Evolutionary conservation across 92 coral and sea anemone species (phyloP), one percentile per base, ranked within the genome.

Genomic region (Zoanthus sansibaricus): DNA sequence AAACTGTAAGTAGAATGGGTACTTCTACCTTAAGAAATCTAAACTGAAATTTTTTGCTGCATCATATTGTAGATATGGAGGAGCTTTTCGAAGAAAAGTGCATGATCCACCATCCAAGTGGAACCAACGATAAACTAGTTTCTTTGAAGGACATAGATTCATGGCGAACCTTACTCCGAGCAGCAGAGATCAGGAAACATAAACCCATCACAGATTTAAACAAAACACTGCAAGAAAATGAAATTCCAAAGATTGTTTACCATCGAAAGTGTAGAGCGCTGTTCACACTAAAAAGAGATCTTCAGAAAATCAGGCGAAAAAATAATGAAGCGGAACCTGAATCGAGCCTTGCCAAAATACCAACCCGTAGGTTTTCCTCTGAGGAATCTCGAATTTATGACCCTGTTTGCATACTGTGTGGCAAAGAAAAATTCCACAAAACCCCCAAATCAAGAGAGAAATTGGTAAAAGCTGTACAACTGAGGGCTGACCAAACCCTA

Each of bases 381-480:
- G 72, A 75, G 37, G 58, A 66, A 52, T n/a, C 32, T 20, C 61
- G 84, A 75, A 73, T 74, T 1, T 88, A 88, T 75, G 88, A 83
- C 30, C 88, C 78, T 25, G 72, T 88, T 32, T 88, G 91, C 68
- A 83, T 88, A 48, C 77, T 88, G 68, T 88, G 91, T 75, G 78
- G 32, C 20, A 83, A 88, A 72, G 78, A 25, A 42, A 83, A 88
- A 70, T 88, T 56, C 61, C 8, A 58, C 82, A 89, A 84, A 84
- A 71, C 21, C 48, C 69, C 88, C 47, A 75, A 61, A 48, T 17
- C 75, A 33, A 48, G 92, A 11, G 86, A 77, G 52, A 61, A 62
- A 18, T 68, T 89, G 18, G 75, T 71, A 37, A 56, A 66, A 77
- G 77, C 61, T 64, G 37, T 71, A 42, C 64, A 76, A 44, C 76